A percentile compares a stretch with the other conserved stretches of the same genome.
These are phyloP conservation scores for Loxodonta africana DNA, from an alignment of 2,113 vertebrate genomes.

Conservation along the genomic window DNA sequence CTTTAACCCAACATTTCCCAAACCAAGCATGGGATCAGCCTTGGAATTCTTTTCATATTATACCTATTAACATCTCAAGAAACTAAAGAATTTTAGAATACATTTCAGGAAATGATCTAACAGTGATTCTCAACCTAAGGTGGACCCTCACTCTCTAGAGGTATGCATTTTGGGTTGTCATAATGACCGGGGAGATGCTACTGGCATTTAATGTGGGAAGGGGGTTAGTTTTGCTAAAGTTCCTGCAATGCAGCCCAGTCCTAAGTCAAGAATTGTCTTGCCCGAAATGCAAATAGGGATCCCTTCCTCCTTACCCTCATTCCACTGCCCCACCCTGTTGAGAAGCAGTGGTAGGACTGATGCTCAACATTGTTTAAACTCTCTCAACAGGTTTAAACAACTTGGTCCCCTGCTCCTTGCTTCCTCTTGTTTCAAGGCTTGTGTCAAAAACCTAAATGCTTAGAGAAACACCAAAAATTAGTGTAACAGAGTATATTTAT, in stretches of 20 bases:
- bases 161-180: background rate
- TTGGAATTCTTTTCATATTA: background rate
- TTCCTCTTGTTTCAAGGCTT: background rate
- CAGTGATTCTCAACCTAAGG: slow-evolving; percentile 16
- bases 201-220: background rate
- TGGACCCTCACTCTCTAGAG: background rate
- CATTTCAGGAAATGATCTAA: slow-evolving; percentile 43
- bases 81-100: background rate
- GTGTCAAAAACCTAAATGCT: background rate
- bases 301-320: background rate
- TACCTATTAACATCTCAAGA: background rate
- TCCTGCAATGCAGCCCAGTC: background rate
- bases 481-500: background rate
- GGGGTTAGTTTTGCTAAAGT: too few species aligned
- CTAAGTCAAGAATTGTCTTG: background rate
- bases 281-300: background rate
- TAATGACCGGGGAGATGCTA: background rate
- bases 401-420: background rate
- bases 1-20: background rate
- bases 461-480: background rate
- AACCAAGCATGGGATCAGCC: background rate
- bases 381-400: background rate
- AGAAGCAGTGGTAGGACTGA: background rate
- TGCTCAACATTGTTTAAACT: background rate
- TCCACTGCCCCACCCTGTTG: too few species aligned